Evolutionary conservation across 1,140 invertebrate species (phyloP), one percentile per base, ranked within the genome.

Genomic region (Drosophila nikananu): DNA sequence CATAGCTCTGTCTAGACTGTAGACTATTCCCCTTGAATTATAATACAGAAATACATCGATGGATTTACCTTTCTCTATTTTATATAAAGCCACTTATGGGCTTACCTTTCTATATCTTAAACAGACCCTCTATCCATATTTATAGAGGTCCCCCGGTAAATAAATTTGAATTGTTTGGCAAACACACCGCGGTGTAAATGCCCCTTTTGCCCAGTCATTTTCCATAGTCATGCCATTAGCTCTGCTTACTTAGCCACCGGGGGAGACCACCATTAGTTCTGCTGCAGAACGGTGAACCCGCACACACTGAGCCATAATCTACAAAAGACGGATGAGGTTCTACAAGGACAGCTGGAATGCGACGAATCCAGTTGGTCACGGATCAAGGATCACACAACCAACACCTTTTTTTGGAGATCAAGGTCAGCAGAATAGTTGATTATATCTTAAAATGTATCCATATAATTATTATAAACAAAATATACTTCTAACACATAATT

Each of bases 361-460:
- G 37, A 55, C 77, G 59, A 87, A 89, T 89, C 65, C 68, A 78
- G 68, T 87, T 89, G 25, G 84, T 61, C 62, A 87, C 49, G 77
- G 77, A 64, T 67, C 64, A 41, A 52, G 21, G 67, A 25, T 52
- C 39, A 58, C 32, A 49, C 6, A 57, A 35, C n/a, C 35, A 42
- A 23, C 42, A 44, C 42, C 10, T 44, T 46, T 46, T 19, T 19
- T 32, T 19, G 17, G 37, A 37, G 13, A 55, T 55, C 8, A 17
- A 37, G 32, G 27, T 13, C 7, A 54, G 6, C 7, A 54, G 6
- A 3, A 12, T 7, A 21, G 12, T 4, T 6, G 17, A 1, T 17
- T 5, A 35, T 19, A 19, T 13, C 9, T 27, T 5, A 1, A 12
- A 27, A 17, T 32, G 10, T 32, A 32, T 32, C 30, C 9, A 30